Conservation (phyloP, 1,140 invertebrate species). For the Wiebesia pumilae region DNA sequence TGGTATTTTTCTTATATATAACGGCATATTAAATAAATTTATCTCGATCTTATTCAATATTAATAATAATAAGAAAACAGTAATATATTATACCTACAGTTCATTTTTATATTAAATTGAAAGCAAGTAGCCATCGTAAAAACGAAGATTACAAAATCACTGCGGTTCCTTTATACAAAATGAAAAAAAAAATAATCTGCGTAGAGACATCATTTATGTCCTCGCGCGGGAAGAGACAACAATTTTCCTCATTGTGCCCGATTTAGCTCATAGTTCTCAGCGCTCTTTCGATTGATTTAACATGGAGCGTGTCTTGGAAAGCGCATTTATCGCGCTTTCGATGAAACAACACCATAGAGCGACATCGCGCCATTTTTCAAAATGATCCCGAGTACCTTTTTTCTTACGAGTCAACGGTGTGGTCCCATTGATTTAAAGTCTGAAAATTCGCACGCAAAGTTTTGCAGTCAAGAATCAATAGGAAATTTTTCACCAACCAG, state of each 20-base stretch:
- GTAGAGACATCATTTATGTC: conserved; percentile 23
- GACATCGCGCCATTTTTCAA: no score
- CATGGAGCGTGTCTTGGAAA: conserved; percentile 3
- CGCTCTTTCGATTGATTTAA: conserved; percentile 43
- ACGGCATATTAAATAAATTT: not conserved
- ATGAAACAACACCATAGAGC: not conserved
- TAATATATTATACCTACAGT: not conserved
- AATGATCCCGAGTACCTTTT: no score
- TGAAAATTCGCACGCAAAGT: not conserved
- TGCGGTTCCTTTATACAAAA: not conserved
- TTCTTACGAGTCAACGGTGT: no score
- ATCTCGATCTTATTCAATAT: not conserved
- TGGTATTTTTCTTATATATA: not conserved
- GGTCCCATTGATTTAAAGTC: conserved; percentile 33
- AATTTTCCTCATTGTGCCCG: conserved; percentile 49
- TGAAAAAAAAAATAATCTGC: conserved; percentile 24
- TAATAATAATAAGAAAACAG: not conserved
- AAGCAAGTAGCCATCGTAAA: conserved; percentile 13
- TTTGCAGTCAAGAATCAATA: conserved; percentile 23
- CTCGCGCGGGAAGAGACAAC: conserved; percentile 17
- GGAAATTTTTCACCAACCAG: not conserved
- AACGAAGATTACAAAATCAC: not conserved
- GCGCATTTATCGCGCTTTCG: conserved; percentile 20
- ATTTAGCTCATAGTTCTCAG: conserved; percentile 5
- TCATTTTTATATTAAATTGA: not conserved